Conservation (phyloP, 2,113 vertebrate genomes). For the Oreochromis aureus region DNA sequence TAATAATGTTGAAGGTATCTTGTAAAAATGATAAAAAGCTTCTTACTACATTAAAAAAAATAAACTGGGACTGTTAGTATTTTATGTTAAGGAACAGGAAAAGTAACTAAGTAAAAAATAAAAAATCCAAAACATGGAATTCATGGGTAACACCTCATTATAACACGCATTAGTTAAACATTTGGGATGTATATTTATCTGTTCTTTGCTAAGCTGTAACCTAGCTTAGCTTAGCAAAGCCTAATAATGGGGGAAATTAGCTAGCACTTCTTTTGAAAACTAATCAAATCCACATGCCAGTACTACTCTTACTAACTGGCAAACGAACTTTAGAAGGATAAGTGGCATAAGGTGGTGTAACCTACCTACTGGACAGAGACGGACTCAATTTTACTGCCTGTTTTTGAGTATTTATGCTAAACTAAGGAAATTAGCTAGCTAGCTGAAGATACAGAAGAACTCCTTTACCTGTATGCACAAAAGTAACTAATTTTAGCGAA, state of each 20-base stretch:
- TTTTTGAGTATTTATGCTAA: neutral
- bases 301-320: neutral
- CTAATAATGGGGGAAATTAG: neutral
- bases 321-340: neutral
- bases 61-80: neutral
- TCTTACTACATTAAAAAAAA: neutral
- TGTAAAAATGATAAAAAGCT: neutral
- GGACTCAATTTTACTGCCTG: neutral
- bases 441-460: neutral
- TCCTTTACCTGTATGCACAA: neutral
- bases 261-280: neutral
- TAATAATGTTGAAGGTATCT: neutral
- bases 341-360: neutral
- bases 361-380: accelerated
- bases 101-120: neutral
- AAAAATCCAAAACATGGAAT: neutral
- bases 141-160: neutral
- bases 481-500: neutral
- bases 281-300: neutral
- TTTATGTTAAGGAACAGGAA: neutral
- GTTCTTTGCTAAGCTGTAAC: neutral
- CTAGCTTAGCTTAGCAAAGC: neutral
- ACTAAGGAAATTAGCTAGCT: neutral
- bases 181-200: neutral
- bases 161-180: neutral